A percentile compares a stretch with the other conserved stretches of the same genome.
Conservation (phyloP, 2,888 invertebrate species). For the Escarpia spicata region DNA sequence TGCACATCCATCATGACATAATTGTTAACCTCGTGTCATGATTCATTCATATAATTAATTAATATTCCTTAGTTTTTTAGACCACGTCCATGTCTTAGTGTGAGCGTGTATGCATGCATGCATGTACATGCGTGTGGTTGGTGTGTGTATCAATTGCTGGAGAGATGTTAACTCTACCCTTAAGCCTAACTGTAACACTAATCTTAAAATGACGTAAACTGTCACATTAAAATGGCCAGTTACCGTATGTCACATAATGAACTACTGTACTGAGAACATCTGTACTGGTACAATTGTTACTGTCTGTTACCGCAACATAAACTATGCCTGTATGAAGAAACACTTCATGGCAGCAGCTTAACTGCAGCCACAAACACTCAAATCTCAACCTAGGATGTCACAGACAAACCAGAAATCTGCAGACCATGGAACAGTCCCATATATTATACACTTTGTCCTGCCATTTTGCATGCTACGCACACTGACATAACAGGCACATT, state of each 20-base stretch:
- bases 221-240: neutral
- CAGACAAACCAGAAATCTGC: too few relatives aligned
- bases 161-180: neutral
- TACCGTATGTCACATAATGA: neutral
- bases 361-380: too few relatives aligned
- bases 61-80: neutral
- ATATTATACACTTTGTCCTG: too few relatives aligned
- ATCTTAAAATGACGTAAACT: too few relatives aligned
- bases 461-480: too few relatives aligned
- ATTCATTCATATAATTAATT: neutral
- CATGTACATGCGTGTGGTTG: neutral
- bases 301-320: neutral
- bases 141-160: neutral
- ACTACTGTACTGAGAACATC: neutral
- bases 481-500: too few relatives aligned
- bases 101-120: neutral
- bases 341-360: too few relatives aligned
- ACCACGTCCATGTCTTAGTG: neutral
- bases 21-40: neutral
- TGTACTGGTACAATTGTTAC: neutral
- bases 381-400: too few relatives aligned
- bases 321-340: neutral
- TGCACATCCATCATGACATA: neutral
- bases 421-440: too few relatives aligned
- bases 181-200: neutral